These are phyloP conservation scores for Branchinecta lynchi DNA, from an alignment of 1,140 invertebrate species.

Conservation along the genomic window DNA sequence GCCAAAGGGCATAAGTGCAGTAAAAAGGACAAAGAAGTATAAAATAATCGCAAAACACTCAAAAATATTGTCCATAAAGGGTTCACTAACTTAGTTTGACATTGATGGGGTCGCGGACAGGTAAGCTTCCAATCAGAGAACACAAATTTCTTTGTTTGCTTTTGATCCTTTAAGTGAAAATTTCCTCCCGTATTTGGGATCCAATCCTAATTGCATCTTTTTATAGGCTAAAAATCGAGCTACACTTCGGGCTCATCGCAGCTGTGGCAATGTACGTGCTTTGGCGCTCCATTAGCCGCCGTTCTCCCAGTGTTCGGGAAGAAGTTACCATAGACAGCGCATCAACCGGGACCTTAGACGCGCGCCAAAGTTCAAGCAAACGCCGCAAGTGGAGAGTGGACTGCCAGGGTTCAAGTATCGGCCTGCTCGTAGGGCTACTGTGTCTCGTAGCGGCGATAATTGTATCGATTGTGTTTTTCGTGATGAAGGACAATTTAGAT, in stretches of 20 bases:
- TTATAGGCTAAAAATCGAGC: slow-evolving; percentile 19
- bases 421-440: slow-evolving; percentile 43
- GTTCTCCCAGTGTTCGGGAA: neutral
- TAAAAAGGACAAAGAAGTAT: no score
- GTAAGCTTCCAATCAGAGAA: no score
- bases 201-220: neutral
- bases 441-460: slow-evolving; percentile 44
- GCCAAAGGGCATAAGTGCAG: no score
- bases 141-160: no score
- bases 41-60: no score
- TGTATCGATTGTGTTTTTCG: slow-evolving; percentile 45
- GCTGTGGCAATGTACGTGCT: slow-evolving; percentile 45
- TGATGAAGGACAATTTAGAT: slow-evolving; percentile 41
- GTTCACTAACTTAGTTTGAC: no score
- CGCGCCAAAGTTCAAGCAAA: slow-evolving; percentile 13
- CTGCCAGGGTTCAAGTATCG: slow-evolving; percentile 42
- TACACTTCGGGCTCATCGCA: slow-evolving; percentile 38
- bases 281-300: slow-evolving; percentile 39
- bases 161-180: neutral
- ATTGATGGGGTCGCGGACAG: no score
- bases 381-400: slow-evolving; percentile 30
- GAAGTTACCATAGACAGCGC: slow-evolving; percentile 16
- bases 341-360: slow-evolving; percentile 12
- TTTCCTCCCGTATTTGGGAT: neutral
- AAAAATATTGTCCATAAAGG: no score